Conservation (phyloP, 1,140 invertebrate species). For the Pteromalus puparum region DNA sequence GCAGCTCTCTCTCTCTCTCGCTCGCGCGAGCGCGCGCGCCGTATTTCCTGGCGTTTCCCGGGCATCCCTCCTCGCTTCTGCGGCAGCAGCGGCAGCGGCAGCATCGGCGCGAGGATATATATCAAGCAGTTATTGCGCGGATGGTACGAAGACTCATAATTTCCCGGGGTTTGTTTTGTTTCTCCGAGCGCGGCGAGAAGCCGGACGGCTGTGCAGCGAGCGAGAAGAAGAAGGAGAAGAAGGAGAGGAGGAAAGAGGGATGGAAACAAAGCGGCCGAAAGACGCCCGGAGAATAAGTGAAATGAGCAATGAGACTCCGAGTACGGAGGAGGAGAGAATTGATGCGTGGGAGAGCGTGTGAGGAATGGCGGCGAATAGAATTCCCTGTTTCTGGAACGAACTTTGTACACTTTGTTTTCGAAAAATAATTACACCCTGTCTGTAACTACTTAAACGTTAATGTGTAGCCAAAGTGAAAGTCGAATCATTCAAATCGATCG, state of each 20-base stretch:
- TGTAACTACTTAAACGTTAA: no score
- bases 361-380: neutral
- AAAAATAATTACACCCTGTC: no score
- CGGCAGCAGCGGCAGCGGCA: neutral
- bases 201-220: neutral
- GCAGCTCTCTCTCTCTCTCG: neutral
- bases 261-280: slow-evolving; percentile 30
- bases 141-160: slow-evolving; percentile 57
- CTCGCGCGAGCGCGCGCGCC: neutral
- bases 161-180: slow-evolving; percentile 52
- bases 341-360: neutral
- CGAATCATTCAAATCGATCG: neutral
- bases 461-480: no score
- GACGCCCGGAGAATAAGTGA: slow-evolving; percentile 18
- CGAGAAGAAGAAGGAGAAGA: no score
- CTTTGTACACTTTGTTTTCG: no score
- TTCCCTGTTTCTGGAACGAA: no score
- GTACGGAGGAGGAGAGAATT: slow-evolving; percentile 10
- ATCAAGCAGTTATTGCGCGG: slow-evolving; percentile 55
- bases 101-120: slow-evolving; percentile 43
- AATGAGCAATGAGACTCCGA: neutral
- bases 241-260: neutral
- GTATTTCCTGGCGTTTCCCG: slow-evolving; percentile 28
- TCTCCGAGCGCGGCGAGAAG: neutral
- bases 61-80: neutral